Base-by-base conservation (phyloP, 2,888 invertebrate species). In the Beris morrisii region DNA sequence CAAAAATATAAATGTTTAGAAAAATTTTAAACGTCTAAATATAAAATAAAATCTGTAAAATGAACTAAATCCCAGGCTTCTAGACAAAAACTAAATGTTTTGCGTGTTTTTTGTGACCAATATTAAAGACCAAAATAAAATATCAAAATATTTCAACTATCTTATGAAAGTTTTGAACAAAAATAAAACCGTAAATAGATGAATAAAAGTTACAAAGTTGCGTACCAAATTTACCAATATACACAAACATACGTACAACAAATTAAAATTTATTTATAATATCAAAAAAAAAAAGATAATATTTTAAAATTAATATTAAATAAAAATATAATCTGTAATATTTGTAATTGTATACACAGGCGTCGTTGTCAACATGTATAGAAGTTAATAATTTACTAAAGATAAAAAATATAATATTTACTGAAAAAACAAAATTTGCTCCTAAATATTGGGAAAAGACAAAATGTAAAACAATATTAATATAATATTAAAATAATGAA, bases 391-490 rank as follows among this genome's bases (percentile, higher is more conserved):
- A n/a, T 28, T 31, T 54, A 54, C 5, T 4, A 55, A n/a, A 66
- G 64, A 64, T 69, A 61, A 53, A 63, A 55, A 64, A 22, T 28
- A 50, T 52, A 64, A 68, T 64, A 61, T 58, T 67, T 66, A 65
- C 22, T 61, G 31, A 31, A 69, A 66, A 57, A 68, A 65, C 65
- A 69, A 46, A 67, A 22, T 22, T 22, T 22, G 22, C 22, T 22
- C 54, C 38, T 7, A 69, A 57, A 55, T 69, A 68, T 69, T 68
- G 67, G 65, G 53, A 68, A 57, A 48, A 63, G 66, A 54, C 58
- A 76, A 72, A 22, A 44, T 13, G 50, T 58, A 58, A 28, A 53
- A 53, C 53, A 12, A 53, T n/a, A 28, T 30, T 30, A 6, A 13
- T 13, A 30, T 52, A 38, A 38, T 32, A 30, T 32, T 22, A 38